Conservation (phyloP, 2,113 vertebrate species). For the Alouatta palliata region DNA sequence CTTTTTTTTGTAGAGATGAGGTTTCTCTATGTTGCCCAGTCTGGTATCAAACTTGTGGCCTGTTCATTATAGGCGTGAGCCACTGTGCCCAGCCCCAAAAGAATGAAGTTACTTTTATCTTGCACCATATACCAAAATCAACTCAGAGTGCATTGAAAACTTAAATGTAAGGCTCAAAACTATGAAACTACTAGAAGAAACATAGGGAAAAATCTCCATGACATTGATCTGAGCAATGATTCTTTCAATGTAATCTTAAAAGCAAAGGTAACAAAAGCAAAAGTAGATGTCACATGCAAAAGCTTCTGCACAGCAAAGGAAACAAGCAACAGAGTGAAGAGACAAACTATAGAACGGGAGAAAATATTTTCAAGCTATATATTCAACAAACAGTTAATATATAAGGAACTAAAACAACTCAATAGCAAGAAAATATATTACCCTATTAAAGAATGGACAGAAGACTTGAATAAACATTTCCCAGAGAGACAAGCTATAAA, state of each 20-base stretch:
- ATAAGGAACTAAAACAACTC: background rate
- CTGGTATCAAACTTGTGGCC: too few relatives aligned
- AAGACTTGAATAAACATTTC: background rate
- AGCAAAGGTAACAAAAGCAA: background rate
- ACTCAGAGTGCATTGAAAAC: background rate
- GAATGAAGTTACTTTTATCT: background rate
- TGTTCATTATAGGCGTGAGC: too few relatives aligned
- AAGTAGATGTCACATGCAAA: background rate
- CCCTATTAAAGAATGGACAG: background rate
- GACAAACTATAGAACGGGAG: background rate
- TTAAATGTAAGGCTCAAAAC: background rate
- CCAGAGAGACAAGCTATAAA: background rate
- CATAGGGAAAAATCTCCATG: background rate
- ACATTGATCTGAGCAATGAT: background rate
- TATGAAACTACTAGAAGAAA: background rate
- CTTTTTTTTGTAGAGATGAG: too few relatives aligned
- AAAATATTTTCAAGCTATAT: background rate
- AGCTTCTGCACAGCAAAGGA: background rate
- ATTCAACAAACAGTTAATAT: background rate
- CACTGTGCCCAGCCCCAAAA: background rate
- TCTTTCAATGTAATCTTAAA: background rate
- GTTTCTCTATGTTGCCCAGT: too few relatives aligned
- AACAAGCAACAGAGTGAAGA: background rate
- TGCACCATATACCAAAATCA: background rate
- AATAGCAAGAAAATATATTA: background rate